Evolutionary conservation across 2,113 vertebrate genomes (phyloP).

Genomic region (Delphinapterus leucas): DNA sequence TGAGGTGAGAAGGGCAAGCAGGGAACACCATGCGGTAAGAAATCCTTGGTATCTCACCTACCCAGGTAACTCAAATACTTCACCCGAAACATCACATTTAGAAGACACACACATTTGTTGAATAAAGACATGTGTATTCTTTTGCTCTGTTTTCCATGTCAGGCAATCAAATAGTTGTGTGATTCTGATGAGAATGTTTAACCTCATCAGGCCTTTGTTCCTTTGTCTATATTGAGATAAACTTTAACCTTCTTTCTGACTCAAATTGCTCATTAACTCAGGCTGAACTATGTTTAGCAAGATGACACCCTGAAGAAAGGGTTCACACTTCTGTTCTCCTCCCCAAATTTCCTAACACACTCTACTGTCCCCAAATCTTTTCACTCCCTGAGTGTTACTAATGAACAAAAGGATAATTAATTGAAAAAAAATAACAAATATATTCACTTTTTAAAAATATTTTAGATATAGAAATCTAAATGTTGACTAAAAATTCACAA

Average conservation of each 20-base stretch:
- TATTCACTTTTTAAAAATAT: neutral
- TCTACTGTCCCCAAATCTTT: neutral
- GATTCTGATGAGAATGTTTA: neutral
- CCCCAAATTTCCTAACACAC: neutral
- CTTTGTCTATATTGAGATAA: neutral
- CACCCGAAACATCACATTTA: neutral
- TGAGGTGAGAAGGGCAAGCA: neutral
- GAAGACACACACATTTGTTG: neutral
- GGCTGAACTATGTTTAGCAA: neutral
- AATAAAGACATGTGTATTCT: fast-evolving
- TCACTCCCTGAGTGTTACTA: neutral
- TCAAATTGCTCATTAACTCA: neutral
- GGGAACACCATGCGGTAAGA: neutral
- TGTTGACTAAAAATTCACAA: neutral
- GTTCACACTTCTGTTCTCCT: neutral
- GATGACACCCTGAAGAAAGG: neutral
- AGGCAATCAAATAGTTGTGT: neutral
- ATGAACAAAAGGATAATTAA: neutral
- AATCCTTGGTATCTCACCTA: too few relatives aligned
- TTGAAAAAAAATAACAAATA: neutral
- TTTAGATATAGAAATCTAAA: neutral
- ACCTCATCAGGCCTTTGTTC: neutral
- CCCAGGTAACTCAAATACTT: neutral
- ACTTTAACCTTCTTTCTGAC: neutral
- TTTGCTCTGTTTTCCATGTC: neutral